A percentile compares a stretch with the other conserved stretches of the same genome.
Evolutionary conservation across 2,113 vertebrate genomes (phyloP).

Genomic region (Boulengeromyrus knoepffleri): DNA sequence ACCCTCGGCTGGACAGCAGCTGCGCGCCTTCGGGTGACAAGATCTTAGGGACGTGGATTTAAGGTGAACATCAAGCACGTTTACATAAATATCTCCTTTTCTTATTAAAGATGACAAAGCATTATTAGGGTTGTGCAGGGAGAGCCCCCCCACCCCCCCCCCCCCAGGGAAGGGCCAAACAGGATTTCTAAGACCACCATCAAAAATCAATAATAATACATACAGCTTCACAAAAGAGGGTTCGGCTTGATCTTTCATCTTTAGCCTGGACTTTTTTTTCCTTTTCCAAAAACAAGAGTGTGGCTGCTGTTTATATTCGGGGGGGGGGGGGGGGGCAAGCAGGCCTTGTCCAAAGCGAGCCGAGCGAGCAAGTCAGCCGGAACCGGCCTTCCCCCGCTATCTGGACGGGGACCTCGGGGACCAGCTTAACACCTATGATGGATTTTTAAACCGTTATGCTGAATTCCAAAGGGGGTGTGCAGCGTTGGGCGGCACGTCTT

Average conservation of each 20-base stretch:
- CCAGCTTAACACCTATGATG: not conserved
- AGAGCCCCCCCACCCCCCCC: conserved; percentile 43
- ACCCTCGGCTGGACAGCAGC: not conserved
- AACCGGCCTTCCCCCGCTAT: not conserved
- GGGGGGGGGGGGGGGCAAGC: not conserved
- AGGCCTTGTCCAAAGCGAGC: not conserved
- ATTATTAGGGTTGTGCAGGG: conserved; percentile 66
- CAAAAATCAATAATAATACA: conserved; percentile 77
- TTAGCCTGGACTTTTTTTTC: conserved; percentile 47
- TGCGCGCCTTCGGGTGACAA: not conserved
- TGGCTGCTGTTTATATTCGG: conserved; percentile 20
- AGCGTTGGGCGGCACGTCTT: not conserved
- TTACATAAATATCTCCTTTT: conserved; percentile 68
- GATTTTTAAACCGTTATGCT: not conserved
- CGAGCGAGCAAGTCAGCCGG: not conserved
- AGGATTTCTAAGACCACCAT: conserved; percentile 67
- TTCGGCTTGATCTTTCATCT: conserved; percentile 48
- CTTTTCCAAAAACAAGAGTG: not conserved
- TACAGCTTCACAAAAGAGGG: conserved; percentile 63
- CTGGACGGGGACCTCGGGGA: not conserved
- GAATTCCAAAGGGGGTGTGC: not conserved
- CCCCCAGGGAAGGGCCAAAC: conserved; percentile 49
- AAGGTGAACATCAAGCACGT: conserved; percentile 20
- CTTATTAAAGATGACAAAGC: conserved; percentile 79
- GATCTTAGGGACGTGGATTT: not conserved